Evolutionary conservation across 2,888 invertebrate genomes (phyloP).

Genomic region (Stegana nigrithorax): DNA sequence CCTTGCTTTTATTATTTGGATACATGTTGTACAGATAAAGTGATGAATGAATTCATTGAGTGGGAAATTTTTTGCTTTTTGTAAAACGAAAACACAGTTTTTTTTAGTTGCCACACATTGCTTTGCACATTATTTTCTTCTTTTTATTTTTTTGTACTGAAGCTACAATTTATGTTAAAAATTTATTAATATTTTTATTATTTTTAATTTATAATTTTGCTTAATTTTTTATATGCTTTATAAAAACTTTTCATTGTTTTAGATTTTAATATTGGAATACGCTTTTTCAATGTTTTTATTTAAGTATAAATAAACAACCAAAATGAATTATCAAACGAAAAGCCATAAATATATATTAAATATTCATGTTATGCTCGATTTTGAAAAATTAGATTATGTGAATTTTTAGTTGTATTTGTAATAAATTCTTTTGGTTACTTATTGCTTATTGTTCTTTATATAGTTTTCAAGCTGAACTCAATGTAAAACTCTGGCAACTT

Average conservation of each 20-base stretch:
- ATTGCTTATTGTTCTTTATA: constrained; percentile 5
- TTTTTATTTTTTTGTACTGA: background rate
- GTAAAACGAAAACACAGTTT: background rate
- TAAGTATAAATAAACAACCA: too few relatives aligned
- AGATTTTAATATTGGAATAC: background rate
- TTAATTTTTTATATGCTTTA: background rate
- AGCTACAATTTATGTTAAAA: background rate
- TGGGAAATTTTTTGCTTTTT: constrained; percentile 4
- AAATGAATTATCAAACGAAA: background rate
- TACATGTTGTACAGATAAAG: constrained; percentile 1
- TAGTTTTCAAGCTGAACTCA: too few relatives aligned
- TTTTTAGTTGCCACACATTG: background rate
- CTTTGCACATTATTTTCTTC: background rate
- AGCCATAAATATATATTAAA: background rate
- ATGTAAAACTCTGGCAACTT: too few relatives aligned
- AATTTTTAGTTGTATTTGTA: background rate
- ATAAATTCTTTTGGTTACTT: constrained; percentile 11
- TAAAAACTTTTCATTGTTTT: constrained; percentile 1
- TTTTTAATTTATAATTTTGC: background rate
- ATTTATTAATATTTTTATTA: background rate
- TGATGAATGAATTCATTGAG: background rate
- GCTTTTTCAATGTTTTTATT: constrained; percentile 7
- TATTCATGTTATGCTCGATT: too few relatives aligned
- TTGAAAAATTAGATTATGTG: too few relatives aligned
- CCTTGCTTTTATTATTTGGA: background rate